A percentile compares a stretch with the other conserved stretches of the same genome.
phyloP scores from a whole-genome alignment of 53 echinoderm and acorn worm genomes.

The Astropecten irregularis region DNA sequence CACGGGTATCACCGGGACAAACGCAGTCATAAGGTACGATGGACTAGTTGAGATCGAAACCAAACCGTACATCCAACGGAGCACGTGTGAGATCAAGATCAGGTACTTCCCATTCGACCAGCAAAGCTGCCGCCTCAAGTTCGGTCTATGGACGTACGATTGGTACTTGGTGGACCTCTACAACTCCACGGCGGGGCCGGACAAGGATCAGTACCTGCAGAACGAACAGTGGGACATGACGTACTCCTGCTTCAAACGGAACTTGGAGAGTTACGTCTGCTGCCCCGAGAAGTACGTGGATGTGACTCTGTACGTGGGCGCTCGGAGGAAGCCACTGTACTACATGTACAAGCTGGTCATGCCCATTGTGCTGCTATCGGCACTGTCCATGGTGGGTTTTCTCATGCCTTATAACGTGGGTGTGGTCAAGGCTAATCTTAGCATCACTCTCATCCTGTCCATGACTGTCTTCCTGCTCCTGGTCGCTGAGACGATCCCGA shows the following conservation, averaged over 20 bases:
- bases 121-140: conserved; percentile 84
- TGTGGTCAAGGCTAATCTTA: conserved; percentile 96
- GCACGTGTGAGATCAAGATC: conserved; percentile 85
- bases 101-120: conserved; percentile 91
- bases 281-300: conserved; percentile 82
- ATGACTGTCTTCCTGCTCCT: conserved; percentile 96
- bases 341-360: conserved; percentile 97
- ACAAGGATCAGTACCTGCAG: conserved; percentile 32
- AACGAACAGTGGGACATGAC: conserved; percentile 94
- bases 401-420: conserved; percentile 99
- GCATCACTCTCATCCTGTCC: conserved; percentile 91
- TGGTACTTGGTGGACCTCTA: conserved; percentile 67
- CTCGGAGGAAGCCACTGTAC: conserved; percentile 88
- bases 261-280: conserved; percentile 75
- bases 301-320: conserved; percentile 78
- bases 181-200: conserved; percentile 74
- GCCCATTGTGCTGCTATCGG: conserved; percentile 93
- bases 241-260: conserved; percentile 69
- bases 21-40: conserved; percentile 68
- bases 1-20: conserved; percentile 71
- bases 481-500: conserved; percentile 96
- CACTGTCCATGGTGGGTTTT: conserved; percentile 96
- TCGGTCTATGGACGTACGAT: conserved; percentile 93
- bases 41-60: conserved; percentile 78
- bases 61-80: conserved; percentile 87